Evolutionary conservation across 2,113 vertebrate species (phyloP).

Genomic region (Chroicocephalus ridibundus): DNA sequence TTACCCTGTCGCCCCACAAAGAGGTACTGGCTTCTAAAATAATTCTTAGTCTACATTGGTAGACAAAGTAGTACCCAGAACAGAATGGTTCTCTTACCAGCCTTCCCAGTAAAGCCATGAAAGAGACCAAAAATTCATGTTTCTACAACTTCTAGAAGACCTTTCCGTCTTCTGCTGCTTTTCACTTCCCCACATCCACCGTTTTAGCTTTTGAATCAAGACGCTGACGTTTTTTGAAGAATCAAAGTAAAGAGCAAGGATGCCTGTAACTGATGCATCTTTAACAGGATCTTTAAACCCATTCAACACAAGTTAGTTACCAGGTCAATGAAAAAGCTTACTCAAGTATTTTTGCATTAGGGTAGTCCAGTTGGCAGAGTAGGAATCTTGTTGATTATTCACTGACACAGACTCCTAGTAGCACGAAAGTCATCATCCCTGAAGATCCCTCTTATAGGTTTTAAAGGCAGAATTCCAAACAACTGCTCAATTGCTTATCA

Average conservation of each 20-base stretch:
- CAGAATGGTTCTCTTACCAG: background rate
- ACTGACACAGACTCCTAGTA: background rate
- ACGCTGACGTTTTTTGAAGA: background rate
- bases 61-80: background rate
- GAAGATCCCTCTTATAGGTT: background rate
- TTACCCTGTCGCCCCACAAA: background rate
- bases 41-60: background rate
- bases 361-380: background rate
- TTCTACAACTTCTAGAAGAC: background rate
- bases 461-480: background rate
- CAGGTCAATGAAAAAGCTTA: background rate
- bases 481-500: background rate
- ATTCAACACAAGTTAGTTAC: background rate
- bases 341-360: background rate
- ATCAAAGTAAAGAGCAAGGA: background rate
- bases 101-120: background rate
- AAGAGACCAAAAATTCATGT: background rate
- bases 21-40: background rate
- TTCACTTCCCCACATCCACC: background rate
- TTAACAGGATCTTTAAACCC: background rate
- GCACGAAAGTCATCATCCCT: background rate
- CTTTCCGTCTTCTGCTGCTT: background rate
- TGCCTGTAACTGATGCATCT: background rate
- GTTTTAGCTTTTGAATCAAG: background rate
- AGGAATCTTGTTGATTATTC: background rate